Evolutionary conservation across 37 sponge, comb jelly and placozoan genomes (phyloP), one percentile per base, ranked within the genome.

Genomic region (Bolinopsis microptera): DNA sequence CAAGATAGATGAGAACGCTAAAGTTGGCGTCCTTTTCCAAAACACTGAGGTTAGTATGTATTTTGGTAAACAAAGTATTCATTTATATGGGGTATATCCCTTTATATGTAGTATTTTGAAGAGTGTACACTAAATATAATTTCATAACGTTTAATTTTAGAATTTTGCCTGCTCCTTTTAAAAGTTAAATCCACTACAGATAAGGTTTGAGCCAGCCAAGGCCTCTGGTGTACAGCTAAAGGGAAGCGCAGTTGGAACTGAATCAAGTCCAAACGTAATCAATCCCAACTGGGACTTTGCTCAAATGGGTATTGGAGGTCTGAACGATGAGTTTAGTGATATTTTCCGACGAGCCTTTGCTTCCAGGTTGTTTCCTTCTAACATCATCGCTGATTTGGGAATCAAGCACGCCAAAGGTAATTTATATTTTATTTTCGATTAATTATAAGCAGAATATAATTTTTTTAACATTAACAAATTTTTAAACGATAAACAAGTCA

Each of bases 281-380:
- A 97, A 96, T 70, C 98, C 99, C 0, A 96, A 97, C 93, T 97
- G 97, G 98, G 96, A 99, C 94, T 99, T 99, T 88, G 94, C 94
- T 33, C 83, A 95, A 69, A 97, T 99, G 97, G 99, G 98, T 0
- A 99, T 99, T 72, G 99, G 99, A 2, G 99, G 99, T 38, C 94
- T 99, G 36, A 95, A 96, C 94, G 94, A 69, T 92, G 98, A 99
- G 90, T 99, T 99, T 80, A 95, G 97, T 69, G 95, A 95, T 38
- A 97, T 99, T 23, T 99, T 99, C 92, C 72, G 99, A 69, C 83
- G 99, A 94, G 99, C 99, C 8, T 99, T 99, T 95, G 96, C 99
- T 32, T 97, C 99, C 25, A 95, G 99, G 21, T 95, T 99, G 30
- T 97, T 99, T 83, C 99, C 99, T 25, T 96, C 98, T 16, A 96